Evolutionary conservation across 2,888 invertebrate genomes (phyloP).

Genomic region (Ectemnius lituratus): DNA sequence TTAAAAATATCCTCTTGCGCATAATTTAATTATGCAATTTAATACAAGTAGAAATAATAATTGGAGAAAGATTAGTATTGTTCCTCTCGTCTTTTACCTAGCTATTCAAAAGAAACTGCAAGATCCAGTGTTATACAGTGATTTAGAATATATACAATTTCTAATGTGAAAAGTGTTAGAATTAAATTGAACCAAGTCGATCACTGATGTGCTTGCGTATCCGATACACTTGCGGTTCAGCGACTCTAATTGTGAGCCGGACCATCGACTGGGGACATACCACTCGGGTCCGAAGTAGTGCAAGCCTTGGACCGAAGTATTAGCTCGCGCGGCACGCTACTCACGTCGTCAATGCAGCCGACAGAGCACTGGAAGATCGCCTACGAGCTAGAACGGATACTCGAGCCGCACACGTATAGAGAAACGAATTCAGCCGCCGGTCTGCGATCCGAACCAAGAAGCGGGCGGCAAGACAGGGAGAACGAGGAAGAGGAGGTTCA

Average conservation of each 20-base stretch:
- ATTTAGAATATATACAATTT: neutral
- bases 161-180: too few species aligned
- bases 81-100: too few species aligned
- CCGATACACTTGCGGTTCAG: too few species aligned
- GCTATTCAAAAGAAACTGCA: too few species aligned
- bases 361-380: conserved; percentile 61
- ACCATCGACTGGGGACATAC: conserved; percentile 49
- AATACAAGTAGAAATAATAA: too few species aligned
- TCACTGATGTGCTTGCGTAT: too few species aligned
- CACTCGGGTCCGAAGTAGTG: conserved; percentile 57
- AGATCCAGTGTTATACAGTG: neutral
- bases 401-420: conserved; percentile 29
- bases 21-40: neutral
- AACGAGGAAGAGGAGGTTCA: conserved; percentile 12
- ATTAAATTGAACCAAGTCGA: too few species aligned
- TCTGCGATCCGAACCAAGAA: conserved; percentile 33
- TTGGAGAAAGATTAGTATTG: too few species aligned
- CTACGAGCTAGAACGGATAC: conserved; percentile 12
- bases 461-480: conserved; percentile 9
- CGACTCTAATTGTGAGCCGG: too few species aligned
- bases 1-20: neutral
- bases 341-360: conserved; percentile 63
- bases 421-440: conserved; percentile 47
- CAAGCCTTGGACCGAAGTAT: conserved; percentile 66
- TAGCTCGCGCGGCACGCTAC: conserved; percentile 65